Evolutionary conservation across 2,113 vertebrate species (phyloP).

Genomic region (Spheniscus mendiculus): DNA sequence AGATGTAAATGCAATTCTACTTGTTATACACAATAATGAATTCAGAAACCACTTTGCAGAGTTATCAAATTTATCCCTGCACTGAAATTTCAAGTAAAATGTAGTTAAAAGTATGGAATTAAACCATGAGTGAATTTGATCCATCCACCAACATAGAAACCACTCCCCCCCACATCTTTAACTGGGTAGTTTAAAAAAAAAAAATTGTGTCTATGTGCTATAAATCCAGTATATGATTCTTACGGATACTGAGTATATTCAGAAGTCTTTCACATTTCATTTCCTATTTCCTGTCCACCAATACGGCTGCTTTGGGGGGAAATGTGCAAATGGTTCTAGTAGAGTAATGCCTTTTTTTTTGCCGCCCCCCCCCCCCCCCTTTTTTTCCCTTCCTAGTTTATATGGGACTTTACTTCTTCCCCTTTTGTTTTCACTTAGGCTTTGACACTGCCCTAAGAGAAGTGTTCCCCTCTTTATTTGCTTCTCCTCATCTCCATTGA

Average conservation of each 20-base stretch:
- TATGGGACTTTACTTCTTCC: neutral
- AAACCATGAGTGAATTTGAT: neutral
- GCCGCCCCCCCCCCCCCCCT: no score
- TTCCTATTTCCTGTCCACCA: neutral
- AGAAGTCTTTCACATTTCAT: neutral
- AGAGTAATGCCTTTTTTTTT: neutral
- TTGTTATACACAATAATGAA: neutral
- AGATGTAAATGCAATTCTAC: neutral
- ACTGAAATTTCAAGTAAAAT: neutral
- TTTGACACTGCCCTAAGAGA: neutral
- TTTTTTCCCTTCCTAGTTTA: neutral
- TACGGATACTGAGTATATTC: neutral
- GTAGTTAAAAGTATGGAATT: neutral
- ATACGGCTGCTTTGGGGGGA: neutral
- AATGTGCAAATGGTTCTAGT: neutral
- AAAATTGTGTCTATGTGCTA: neutral
- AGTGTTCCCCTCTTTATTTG: neutral
- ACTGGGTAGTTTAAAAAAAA: neutral
- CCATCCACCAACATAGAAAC: neutral
- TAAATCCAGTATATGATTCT: neutral
- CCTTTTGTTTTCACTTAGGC: neutral
- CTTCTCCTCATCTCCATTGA: neutral
- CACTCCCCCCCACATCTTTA: neutral
- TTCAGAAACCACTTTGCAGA: neutral
- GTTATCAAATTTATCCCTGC: neutral